Evolutionary conservation across 2,888 invertebrate species (phyloP).

Genomic region (Seira sanloemensis): DNA sequence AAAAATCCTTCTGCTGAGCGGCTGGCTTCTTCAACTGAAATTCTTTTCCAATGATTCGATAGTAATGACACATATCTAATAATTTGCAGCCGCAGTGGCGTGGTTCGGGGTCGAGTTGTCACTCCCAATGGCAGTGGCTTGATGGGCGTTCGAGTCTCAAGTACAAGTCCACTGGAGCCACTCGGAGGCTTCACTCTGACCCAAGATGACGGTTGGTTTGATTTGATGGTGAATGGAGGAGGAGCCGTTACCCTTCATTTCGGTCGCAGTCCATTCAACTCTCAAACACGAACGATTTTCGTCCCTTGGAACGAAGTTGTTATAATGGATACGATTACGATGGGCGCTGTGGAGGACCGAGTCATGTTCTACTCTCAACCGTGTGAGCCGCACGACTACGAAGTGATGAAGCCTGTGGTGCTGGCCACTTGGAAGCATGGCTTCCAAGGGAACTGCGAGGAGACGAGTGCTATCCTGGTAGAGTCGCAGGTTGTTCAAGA

Average conservation of each 20-base stretch:
- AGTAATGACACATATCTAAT: too few relatives aligned
- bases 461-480: slow-evolving; percentile 91
- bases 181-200: slow-evolving; percentile 95
- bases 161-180: slow-evolving; percentile 85
- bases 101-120: slow-evolving; percentile 95
- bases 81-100: slow-evolving; percentile 91
- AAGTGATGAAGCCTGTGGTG: slow-evolving; percentile 94
- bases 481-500: slow-evolving; percentile 97
- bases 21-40: too few relatives aligned
- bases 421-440: slow-evolving; percentile 96
- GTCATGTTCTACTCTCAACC: slow-evolving; percentile 83
- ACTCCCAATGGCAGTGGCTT: slow-evolving; percentile 94
- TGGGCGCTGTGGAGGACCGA: slow-evolving; percentile 88
- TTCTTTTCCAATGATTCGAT: too few relatives aligned
- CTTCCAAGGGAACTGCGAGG: slow-evolving; percentile 95
- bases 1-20: too few relatives aligned
- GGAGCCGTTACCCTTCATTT: slow-evolving; percentile 97
- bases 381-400: slow-evolving; percentile 92
- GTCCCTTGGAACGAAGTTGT: slow-evolving; percentile 98
- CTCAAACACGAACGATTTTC: slow-evolving; percentile 90
- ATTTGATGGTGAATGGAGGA: slow-evolving; percentile 98
- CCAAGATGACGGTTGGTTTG: slow-evolving; percentile 96
- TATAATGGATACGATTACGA: slow-evolving; percentile 90
- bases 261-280: slow-evolving; percentile 92
- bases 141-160: slow-evolving; percentile 96